A percentile compares a stretch with the other conserved stretches of the same genome.
Evolutionary conservation across 2,888 invertebrate species (phyloP).

Genomic region (Chalcosyrphus nemorum): DNA sequence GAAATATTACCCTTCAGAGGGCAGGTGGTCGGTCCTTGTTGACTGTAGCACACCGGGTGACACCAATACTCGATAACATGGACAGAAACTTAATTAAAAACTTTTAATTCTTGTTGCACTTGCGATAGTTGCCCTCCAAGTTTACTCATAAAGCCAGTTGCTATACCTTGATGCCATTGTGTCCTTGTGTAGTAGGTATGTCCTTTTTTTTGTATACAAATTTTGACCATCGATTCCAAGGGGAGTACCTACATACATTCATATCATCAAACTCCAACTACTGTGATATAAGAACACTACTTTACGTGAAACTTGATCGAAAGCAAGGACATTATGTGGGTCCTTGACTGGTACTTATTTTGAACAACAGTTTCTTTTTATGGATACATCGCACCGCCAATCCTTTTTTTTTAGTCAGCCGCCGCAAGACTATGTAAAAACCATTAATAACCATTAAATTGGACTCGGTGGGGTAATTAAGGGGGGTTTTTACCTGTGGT

Average conservation of each 20-base stretch:
- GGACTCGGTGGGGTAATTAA: conserved; percentile 38
- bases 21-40: conserved; percentile 16
- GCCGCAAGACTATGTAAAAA: not conserved
- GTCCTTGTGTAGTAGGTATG: not conserved
- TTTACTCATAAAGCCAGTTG: conserved; percentile 46
- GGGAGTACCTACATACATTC: too few species aligned
- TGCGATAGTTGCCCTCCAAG: conserved; percentile 39
- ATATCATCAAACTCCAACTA: not conserved
- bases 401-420: conserved; percentile 2
- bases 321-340: not conserved
- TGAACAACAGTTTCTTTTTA: conserved; percentile 12
- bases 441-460: conserved; percentile 51
- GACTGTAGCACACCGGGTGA: conserved; percentile 46
- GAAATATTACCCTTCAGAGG: conserved; percentile 25
- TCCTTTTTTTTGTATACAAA: not conserved
- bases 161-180: not conserved
- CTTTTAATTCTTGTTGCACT: conserved; percentile 75
- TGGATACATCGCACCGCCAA: conserved; percentile 8
- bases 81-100: conserved; percentile 78
- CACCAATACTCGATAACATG: conserved; percentile 72
- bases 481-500: conserved; percentile 6
- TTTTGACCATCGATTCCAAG: conserved; percentile 18
- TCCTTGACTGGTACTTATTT: not conserved
- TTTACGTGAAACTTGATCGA: not conserved
- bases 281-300: not conserved